Conservation (phyloP, 2,113 vertebrate species). For the Leucosticte australis region DNA sequence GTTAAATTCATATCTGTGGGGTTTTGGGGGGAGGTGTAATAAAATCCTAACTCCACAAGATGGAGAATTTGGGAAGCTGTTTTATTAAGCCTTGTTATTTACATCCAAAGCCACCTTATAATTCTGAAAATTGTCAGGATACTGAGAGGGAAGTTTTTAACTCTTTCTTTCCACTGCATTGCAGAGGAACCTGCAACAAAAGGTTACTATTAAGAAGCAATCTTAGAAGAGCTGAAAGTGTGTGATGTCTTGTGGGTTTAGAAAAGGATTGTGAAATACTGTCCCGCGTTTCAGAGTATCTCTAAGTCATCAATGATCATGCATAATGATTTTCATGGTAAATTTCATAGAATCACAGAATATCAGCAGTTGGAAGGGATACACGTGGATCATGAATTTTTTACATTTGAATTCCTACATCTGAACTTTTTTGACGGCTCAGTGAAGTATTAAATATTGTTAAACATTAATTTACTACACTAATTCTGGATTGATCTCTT, state of each 20-base stretch:
- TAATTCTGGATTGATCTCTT: neutral
- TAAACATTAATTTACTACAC: neutral
- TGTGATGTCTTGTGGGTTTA: neutral
- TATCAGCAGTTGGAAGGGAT: neutral
- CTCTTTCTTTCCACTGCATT: neutral
- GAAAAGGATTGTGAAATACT: neutral
- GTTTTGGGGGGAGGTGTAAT: accelerated
- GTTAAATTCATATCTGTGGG: neutral
- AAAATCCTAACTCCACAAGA: neutral
- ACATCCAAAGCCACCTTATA: neutral
- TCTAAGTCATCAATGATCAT: neutral
- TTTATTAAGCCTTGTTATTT: neutral
- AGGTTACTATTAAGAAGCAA: neutral
- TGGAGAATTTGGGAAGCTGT: neutral
- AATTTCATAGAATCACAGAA: neutral
- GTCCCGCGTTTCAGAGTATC: neutral
- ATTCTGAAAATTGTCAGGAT: neutral
- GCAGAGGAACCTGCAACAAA: neutral
- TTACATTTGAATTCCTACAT: neutral
- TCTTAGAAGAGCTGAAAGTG: neutral
- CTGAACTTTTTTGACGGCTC: neutral
- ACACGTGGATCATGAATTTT: neutral
- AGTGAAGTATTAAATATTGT: neutral
- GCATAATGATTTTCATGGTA: neutral
- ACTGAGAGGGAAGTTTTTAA: neutral